These are phyloP conservation scores for Candoia aspera DNA, from an alignment of 2,113 vertebrate species.

Conservation along the genomic window DNA sequence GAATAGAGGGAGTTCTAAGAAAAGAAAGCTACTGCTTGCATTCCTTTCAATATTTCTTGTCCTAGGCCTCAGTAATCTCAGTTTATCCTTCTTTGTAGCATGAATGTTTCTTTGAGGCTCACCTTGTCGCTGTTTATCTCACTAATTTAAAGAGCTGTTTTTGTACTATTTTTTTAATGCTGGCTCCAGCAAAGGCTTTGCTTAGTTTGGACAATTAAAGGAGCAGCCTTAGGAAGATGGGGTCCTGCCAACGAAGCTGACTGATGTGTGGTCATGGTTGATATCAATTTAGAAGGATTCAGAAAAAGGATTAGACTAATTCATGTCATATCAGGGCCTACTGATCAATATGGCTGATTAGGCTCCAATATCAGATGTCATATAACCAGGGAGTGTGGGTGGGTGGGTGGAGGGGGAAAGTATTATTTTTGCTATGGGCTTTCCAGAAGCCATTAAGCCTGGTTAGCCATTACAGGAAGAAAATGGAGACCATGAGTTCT, in stretches of 20 bases:
- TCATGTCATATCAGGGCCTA: background rate
- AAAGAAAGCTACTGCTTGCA: background rate
- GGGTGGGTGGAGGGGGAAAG: background rate
- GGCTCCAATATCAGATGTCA: background rate
- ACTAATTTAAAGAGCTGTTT: background rate
- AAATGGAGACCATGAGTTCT: no score
- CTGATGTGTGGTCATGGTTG: background rate
- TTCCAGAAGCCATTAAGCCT: background rate
- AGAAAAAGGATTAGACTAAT: background rate
- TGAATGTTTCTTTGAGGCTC: background rate
- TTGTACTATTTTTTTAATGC: background rate
- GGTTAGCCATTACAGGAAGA: background rate
- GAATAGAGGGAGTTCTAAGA: no score
- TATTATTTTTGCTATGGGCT: background rate
- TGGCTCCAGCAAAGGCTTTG: background rate
- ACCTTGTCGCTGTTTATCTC: background rate
- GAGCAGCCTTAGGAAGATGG: background rate
- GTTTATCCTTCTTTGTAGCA: background rate
- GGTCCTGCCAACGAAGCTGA: background rate
- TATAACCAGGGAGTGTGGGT: background rate
- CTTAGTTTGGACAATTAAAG: background rate
- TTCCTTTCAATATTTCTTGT: background rate
- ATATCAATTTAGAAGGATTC: background rate
- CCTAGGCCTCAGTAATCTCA: background rate
- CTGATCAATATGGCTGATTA: background rate